Evolutionary conservation across 2,888 invertebrate species (phyloP), one percentile per base, ranked within the genome.

Genomic region (Drosophila mimica): DNA sequence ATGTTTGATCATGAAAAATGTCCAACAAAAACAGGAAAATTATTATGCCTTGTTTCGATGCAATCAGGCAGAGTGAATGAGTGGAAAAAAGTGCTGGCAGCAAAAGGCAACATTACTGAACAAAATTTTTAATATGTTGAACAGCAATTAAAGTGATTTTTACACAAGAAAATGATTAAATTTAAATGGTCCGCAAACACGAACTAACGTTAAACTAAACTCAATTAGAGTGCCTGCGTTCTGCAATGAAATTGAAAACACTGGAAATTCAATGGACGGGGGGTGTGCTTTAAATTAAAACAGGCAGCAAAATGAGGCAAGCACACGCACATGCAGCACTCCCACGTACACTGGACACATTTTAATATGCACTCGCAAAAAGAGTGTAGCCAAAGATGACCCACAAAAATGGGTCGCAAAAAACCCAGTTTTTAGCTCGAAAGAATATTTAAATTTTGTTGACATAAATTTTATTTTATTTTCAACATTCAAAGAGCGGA

Each of bases 111-210:
- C 83, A 82, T 81, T 82, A 52, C 56, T 13, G 67, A 83, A 82
- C 83, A 85, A 85, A 83, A 82, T 82, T 76, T 83, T 76, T 83
- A 83, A 83, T 83, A 81, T 74, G 83, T 84, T 84, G 73, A 80
- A 83, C 81, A 84, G 80, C 81, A 83, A 83, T 81, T 81, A 81
- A 86, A 84, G 78, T 79, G 62, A 83, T 84, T 83, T 86, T 85
- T 83, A 78, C 80, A 80, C 83, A 81, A 81, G 77, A 79, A 83
- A 81, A 74, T 85, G 82, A 85, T 85, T 81, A 81, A 82, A 81
- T 80, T 75, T 70, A 80, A 87, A 87, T 81, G 76, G 70, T 57
- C 67, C 58, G 30, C 58, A 62, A 80, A 56, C 82, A 82, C 82
- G 82, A 70, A 72, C 46, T 20, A 46, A 28, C 53, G 40, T 49